Evolutionary conservation across 2,113 vertebrate genomes (phyloP).

Genomic region (Bubo scandiacus): DNA sequence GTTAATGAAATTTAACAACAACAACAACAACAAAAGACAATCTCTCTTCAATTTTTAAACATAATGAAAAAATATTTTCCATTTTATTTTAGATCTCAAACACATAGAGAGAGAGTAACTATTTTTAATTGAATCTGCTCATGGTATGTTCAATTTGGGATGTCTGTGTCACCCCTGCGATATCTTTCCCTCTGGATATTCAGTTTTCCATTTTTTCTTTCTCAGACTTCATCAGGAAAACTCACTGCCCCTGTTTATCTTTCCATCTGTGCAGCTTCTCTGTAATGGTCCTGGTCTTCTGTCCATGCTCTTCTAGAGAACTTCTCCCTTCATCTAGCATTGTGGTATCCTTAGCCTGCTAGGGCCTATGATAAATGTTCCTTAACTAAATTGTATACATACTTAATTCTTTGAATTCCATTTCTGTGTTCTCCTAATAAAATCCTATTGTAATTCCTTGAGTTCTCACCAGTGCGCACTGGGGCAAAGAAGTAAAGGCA

Average conservation of each 20-base stretch:
- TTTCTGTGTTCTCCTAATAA: not conserved
- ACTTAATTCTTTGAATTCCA: not conserved
- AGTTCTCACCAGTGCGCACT: not conserved
- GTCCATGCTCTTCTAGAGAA: not conserved
- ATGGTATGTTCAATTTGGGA: not conserved
- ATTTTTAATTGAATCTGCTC: not conserved
- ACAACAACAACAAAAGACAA: not conserved
- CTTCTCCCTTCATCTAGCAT: not conserved
- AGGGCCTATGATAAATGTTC: not conserved
- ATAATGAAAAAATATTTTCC: not conserved
- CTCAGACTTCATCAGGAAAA: not conserved
- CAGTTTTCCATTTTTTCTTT: not conserved
- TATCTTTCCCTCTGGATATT: not conserved
- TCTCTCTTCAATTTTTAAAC: not conserved
- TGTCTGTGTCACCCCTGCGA: rapidly evolving
- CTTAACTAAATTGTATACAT: not conserved
- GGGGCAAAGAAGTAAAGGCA: not conserved
- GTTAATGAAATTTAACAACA: not conserved
- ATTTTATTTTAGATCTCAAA: not conserved
- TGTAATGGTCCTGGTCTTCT: not conserved
- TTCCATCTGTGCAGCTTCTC: not conserved
- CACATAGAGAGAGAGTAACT: not conserved
- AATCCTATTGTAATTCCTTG: not conserved
- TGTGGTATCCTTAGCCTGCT: not conserved
- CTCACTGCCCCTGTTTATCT: not conserved